Evolutionary conservation across 1,140 invertebrate genomes (phyloP).

Genomic region (Drosophila micromelanica): DNA sequence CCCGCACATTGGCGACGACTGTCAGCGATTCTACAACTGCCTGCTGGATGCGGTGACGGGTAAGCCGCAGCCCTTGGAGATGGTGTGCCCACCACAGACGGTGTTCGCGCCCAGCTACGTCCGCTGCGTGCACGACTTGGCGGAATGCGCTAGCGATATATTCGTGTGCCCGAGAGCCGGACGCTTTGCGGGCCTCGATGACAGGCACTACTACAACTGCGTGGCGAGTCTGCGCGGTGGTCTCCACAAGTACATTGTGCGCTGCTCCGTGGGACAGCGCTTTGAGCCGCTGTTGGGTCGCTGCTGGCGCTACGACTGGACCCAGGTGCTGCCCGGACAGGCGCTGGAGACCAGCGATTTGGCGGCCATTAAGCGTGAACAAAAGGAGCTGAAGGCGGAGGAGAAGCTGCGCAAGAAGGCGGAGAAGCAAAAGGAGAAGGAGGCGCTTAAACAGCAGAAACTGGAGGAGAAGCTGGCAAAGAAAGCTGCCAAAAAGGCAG

Average conservation of each 20-base stretch:
- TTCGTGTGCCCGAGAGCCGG: constrained; percentile 53
- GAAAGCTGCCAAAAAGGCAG: constrained; percentile 70
- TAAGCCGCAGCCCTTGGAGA: constrained; percentile 32
- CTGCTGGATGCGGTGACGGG: constrained; percentile 23
- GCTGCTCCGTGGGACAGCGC: constrained; percentile 59
- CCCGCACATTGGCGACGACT: constrained; percentile 53
- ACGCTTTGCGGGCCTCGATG: constrained; percentile 51
- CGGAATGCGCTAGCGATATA: constrained; percentile 48
- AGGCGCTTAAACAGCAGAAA: constrained; percentile 70
- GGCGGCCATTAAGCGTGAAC: constrained; percentile 67
- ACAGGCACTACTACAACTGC: constrained; percentile 69
- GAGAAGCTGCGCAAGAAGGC: constrained; percentile 66
- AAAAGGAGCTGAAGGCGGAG: constrained; percentile 68
- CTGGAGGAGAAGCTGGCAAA: constrained; percentile 63
- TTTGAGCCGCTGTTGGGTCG: constrained; percentile 47
- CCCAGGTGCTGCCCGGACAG: constrained; percentile 51
- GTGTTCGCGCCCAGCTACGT: constrained; percentile 51
- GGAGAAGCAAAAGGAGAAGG: constrained; percentile 61
- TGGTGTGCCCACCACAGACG: constrained; percentile 42
- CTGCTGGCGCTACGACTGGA: constrained; percentile 74
- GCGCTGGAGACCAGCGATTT: constrained; percentile 59
- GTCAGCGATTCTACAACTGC: constrained; percentile 63
- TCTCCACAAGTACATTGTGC: constrained; percentile 69
- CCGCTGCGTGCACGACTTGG: constrained; percentile 65
- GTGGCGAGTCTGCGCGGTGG: constrained; percentile 43